Percentiles rank a stretch among this genome's conserved stretches.
Conservation (phyloP, 2,797 vertebrate genomes). For the Botia almorhae region DNA sequence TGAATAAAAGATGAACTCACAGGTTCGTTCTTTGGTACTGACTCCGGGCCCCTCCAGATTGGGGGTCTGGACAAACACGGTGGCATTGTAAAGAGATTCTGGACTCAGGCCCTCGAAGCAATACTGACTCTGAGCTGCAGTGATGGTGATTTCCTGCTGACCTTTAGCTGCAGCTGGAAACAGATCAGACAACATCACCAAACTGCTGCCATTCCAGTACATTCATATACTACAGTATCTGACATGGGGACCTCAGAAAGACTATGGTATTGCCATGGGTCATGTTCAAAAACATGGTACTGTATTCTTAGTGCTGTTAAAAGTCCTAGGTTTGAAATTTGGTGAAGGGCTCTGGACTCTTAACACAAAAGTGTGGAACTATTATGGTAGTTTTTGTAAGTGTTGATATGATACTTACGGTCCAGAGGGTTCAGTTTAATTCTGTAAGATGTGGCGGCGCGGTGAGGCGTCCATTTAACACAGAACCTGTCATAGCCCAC, state of each 20-base stretch:
- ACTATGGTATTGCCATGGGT: no score
- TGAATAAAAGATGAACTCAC: slow-evolving; percentile 72
- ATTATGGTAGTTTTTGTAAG: no score
- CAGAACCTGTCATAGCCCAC: slow-evolving; percentile 90
- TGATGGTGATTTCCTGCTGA: slow-evolving; percentile 93
- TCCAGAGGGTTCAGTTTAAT: slow-evolving; percentile 88
- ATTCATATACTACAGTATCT: no score
- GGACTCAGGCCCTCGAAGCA: slow-evolving; percentile 92
- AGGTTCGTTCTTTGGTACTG: slow-evolving; percentile 82
- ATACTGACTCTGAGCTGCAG: slow-evolving; percentile 87
- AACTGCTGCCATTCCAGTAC: background rate
- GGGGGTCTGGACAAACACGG: slow-evolving; percentile 92
- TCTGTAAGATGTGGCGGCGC: slow-evolving; percentile 92
- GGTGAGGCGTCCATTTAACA: slow-evolving; percentile 88
- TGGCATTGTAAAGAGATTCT: slow-evolving; percentile 85
- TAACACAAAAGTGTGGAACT: no score
- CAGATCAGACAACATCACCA: slow-evolving; percentile 12
- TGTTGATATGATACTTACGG: slow-evolving; percentile 72
- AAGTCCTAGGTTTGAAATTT: no score
- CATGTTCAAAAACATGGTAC: no score
- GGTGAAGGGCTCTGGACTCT: no score
- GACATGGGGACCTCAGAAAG: no score
- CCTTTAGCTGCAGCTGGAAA: slow-evolving; percentile 76
- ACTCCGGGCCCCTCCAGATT: slow-evolving; percentile 94
- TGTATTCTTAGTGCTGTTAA: no score